Evolutionary conservation across 2,797 vertebrate genomes (phyloP).

Genomic region (Tapera naevia): DNA sequence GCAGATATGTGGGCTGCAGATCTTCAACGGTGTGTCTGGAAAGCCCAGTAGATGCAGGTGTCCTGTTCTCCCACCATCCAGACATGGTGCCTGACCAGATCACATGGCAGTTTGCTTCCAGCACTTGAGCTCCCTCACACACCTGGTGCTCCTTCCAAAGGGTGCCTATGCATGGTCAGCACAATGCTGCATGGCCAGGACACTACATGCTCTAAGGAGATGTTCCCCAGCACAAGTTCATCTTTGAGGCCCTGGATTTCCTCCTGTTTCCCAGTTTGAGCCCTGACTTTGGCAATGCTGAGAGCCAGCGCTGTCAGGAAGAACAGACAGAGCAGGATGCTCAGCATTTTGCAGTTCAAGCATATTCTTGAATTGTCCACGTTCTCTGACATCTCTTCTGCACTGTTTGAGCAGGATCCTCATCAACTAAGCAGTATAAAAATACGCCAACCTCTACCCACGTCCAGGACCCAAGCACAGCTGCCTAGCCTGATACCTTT

Average conservation of each 20-base stretch:
- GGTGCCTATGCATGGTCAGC: not conserved
- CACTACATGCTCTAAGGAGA: not conserved
- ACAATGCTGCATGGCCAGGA: not conserved
- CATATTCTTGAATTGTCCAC: not conserved
- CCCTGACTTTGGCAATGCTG: not conserved
- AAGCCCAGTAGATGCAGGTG: not conserved
- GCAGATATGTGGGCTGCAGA: rapidly evolving
- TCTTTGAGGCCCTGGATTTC: not conserved
- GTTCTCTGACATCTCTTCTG: not conserved
- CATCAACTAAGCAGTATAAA: not conserved
- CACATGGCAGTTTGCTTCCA: not conserved
- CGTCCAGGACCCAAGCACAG: rapidly evolving
- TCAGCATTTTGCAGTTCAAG: not conserved
- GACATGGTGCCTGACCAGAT: not conserved
- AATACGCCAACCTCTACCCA: not conserved
- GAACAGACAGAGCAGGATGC: not conserved
- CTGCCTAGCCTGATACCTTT: not conserved
- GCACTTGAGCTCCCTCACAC: not conserved
- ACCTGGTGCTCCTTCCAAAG: not conserved
- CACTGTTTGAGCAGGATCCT: not conserved
- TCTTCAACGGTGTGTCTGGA: not conserved
- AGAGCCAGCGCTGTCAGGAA: not conserved
- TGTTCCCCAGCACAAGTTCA: not conserved
- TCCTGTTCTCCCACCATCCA: not conserved
- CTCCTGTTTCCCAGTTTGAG: not conserved